Percentiles rank a stretch among this genome's conserved stretches.
These are phyloP conservation scores for Ganaspis sp. DNA, from an alignment of 1,140 invertebrate species.

Conservation along the genomic window DNA sequence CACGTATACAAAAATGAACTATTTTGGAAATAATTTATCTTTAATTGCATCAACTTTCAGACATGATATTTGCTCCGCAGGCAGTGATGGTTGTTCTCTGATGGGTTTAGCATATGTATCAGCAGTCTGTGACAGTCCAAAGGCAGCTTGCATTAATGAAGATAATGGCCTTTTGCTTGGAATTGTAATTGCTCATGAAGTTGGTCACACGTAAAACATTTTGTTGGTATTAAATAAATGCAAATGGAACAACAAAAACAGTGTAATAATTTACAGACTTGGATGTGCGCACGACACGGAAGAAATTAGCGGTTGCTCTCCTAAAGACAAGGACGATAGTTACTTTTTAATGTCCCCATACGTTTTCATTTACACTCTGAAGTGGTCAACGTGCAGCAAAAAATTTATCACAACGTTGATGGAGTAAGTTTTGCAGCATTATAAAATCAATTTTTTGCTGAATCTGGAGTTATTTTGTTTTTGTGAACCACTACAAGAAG, in stretches of 20 bases:
- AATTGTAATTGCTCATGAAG: conserved; percentile 83
- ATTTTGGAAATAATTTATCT: no score
- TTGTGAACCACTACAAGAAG: no score
- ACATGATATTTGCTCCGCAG: conserved; percentile 79
- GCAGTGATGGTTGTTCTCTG: conserved; percentile 78
- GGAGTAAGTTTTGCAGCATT: conserved; percentile 74
- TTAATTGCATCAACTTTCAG: conserved; percentile 63
- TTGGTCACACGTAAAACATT: conserved; percentile 82
- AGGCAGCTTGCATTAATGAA: conserved; percentile 82
- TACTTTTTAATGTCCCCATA: conserved; percentile 82
- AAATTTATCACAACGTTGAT: conserved; percentile 81
- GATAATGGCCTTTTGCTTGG: conserved; percentile 82
- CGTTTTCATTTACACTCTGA: conserved; percentile 78
- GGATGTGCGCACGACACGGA: conserved; percentile 80
- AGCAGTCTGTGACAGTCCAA: conserved; percentile 80
- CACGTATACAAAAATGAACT: no score
- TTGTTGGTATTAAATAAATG: conserved; percentile 9
- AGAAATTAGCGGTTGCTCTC: conserved; percentile 68
- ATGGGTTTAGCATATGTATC: conserved; percentile 82
- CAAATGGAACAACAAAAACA: neutral
- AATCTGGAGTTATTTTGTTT: no score
- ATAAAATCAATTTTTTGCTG: no score
- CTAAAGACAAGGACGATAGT: conserved; percentile 67
- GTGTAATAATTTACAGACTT: conserved; percentile 75
- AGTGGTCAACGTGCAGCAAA: conserved; percentile 83